phyloP scores from a whole-genome alignment of 2,797 vertebrate genomes.

The Austrolebias charrua region DNA sequence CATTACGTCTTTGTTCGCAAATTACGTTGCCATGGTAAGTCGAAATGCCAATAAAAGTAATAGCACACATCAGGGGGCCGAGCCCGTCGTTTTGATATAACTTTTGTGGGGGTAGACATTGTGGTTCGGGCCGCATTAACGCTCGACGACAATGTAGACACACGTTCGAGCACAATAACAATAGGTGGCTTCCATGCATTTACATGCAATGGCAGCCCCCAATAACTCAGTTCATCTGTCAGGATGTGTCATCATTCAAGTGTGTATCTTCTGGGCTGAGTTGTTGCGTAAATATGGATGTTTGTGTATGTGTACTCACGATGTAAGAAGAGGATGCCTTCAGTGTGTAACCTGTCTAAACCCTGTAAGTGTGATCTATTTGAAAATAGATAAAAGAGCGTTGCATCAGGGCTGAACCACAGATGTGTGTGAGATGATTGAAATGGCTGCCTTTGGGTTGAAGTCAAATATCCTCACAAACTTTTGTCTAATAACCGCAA shows the following conservation, averaged over 20 bases:
- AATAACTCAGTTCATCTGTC: neutral
- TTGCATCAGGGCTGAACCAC: constrained; percentile 49
- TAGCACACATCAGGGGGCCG: no score
- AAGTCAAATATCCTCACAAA: constrained; percentile 37
- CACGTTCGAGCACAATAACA: no score
- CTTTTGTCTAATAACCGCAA: constrained; percentile 37
- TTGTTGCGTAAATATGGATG: constrained; percentile 1
- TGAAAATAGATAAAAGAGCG: constrained; percentile 48
- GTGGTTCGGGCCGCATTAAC: no score
- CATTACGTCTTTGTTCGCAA: no score
- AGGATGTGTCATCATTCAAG: neutral
- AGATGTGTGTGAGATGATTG: constrained; percentile 43
- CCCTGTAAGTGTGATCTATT: constrained; percentile 37
- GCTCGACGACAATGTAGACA: no score
- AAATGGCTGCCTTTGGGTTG: constrained; percentile 34
- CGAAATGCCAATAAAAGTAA: no score
- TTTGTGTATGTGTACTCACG: constrained; percentile 11
- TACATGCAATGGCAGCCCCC: no score
- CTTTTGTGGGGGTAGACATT: no score
- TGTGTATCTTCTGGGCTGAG: neutral
- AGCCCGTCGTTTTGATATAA: no score
- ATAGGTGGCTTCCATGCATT: no score
- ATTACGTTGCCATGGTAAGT: no score
- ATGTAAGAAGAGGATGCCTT: constrained; percentile 19
- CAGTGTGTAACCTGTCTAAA: constrained; percentile 34